phyloP scores from a whole-genome alignment of 2,113 vertebrate species.

The Pachycephala philippinensis region DNA sequence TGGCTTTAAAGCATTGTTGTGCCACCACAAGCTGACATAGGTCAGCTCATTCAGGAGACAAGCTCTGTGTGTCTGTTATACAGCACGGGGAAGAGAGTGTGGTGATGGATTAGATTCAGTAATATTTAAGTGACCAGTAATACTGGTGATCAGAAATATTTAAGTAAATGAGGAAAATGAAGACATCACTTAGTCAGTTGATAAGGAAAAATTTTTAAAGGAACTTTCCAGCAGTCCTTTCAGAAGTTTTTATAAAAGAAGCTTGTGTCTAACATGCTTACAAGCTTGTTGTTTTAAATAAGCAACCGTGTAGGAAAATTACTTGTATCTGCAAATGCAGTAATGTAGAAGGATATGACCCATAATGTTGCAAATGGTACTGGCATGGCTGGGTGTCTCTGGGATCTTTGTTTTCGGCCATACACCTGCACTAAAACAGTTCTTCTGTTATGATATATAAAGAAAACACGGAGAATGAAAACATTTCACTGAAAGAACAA shows the following conservation, averaged over 20 bases:
- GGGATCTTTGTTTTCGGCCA: background rate
- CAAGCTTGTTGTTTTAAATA: background rate
- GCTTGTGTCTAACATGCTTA: background rate
- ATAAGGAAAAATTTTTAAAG: background rate
- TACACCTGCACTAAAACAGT: background rate
- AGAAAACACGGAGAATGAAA: background rate
- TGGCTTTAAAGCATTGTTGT: background rate
- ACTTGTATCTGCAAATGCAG: background rate
- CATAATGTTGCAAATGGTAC: background rate
- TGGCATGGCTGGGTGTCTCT: background rate
- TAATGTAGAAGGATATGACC: background rate
- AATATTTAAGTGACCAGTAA: background rate
- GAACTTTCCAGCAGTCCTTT: background rate
- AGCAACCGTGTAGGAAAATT: fast-evolving
- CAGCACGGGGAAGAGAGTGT: background rate
- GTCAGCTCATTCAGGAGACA: background rate
- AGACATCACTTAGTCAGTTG: background rate
- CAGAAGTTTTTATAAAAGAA: background rate
- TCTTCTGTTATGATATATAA: background rate
- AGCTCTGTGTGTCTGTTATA: background rate
- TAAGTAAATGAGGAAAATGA: background rate
- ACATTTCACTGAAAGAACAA: background rate
- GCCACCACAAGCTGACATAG: background rate
- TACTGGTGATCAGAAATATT: background rate
- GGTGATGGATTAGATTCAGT: background rate